Evolutionary conservation across 2,888 invertebrate genomes (phyloP), one percentile per base, ranked within the genome.

Genomic region (Lasioglossum zephyrum): DNA sequence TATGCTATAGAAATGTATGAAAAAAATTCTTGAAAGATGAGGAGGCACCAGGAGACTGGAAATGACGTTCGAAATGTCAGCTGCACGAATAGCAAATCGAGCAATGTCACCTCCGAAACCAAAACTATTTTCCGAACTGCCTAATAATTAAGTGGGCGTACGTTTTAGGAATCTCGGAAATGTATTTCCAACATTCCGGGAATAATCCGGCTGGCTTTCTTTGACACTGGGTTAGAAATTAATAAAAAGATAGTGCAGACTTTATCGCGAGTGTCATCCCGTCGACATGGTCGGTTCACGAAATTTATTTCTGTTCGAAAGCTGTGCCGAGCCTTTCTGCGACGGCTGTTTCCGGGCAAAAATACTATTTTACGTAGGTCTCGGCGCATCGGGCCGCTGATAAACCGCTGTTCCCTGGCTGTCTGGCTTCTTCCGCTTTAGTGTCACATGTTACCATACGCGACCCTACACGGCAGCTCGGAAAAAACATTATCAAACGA

Each of bases 341-440:
- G n/a, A 77, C 44, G 47, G 44, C 69, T 47, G 75, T 72, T 57
- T 47, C 66, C 69, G 18, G 18, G 18, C 13, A 60, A 77, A 84
- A 77, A 49, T 74, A 77, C 73, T 53, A 73, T 77, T 57, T 77
- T 22, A n/a, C 84, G 39, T 47, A 57, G 53, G 26, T 63, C 63
- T 63, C 16, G 66, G 13, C 49, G 47, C 77, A 74, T 83, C 84
- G 84, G 74, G 69, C 16, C 18, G 57, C 31, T 39, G 76, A 76
- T 76, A 76, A 85, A 74, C 69, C 80, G 73, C 41, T 63, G 36
- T 74, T 72, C 76, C 44, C 47, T 73, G 85, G 77, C 85, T 79
- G 85, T 85, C 79, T 73, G 85, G 44, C 66, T 47, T 53, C 66
- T 81, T 81, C 74, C 63, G 85, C 11, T 41, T 60, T 44, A 72